Conservation (phyloP, 2,797 vertebrate genomes). For the Sebastes kiyomatsui region DNA sequence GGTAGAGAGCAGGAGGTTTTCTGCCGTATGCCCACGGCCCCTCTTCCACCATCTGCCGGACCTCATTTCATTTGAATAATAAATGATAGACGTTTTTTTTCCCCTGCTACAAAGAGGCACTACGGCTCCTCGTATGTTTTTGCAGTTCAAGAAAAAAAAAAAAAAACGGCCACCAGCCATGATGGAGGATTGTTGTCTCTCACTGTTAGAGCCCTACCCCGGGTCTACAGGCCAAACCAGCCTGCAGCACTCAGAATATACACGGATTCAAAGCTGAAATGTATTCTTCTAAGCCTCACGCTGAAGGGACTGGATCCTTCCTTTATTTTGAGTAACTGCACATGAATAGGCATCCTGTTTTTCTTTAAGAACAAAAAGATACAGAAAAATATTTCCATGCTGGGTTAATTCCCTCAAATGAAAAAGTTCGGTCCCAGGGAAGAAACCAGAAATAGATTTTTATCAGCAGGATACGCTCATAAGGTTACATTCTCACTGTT, state of each 20-base stretch:
- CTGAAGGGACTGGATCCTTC: constrained; percentile 37
- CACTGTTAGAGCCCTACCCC: constrained; percentile 57
- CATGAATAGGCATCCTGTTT: constrained; percentile 76
- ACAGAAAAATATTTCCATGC: constrained; percentile 72
- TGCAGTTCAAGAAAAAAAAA: constrained; percentile 55
- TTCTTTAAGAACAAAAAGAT: constrained; percentile 71
- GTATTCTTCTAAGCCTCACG: constrained; percentile 51
- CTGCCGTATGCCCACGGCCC: constrained; percentile 84
- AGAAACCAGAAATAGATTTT: constrained; percentile 61
- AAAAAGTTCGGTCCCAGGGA: constrained; percentile 48
- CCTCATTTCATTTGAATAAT: constrained; percentile 94
- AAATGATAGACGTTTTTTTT: constrained; percentile 78
- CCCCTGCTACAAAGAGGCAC: constrained; percentile 73
- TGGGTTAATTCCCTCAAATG: constrained; percentile 68
- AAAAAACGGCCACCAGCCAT: constrained; percentile 65
- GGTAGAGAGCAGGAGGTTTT: constrained; percentile 90
- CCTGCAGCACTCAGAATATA: constrained; percentile 48
- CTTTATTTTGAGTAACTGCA: constrained; percentile 71
- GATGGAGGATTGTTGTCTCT: constrained; percentile 61
- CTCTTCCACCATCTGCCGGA: constrained; percentile 93
- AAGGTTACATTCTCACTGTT: constrained; percentile 51
- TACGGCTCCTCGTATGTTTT: constrained; percentile 63
- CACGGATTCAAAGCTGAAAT: constrained; percentile 63
- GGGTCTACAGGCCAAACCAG: constrained; percentile 55
- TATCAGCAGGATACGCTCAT: constrained; percentile 66